These are phyloP conservation scores for Monopis laevigella DNA, from an alignment of 2,888 invertebrate genomes.

Conservation along the genomic window DNA sequence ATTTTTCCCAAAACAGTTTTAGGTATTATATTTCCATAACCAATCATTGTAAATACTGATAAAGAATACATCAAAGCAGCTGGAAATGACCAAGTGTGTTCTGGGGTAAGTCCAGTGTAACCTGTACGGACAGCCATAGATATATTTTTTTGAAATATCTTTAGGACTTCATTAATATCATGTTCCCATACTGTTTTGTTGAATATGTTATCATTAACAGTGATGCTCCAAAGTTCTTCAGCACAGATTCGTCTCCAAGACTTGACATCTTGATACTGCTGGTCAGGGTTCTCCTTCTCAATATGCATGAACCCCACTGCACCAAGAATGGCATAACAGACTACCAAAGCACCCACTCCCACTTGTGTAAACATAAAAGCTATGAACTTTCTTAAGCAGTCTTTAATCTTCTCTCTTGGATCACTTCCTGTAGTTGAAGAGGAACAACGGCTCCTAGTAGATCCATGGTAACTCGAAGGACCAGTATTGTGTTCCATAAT, in stretches of 20 bases:
- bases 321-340: constrained; percentile 87
- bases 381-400: constrained; percentile 85
- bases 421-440: constrained; percentile 74
- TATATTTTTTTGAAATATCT: constrained; percentile 74
- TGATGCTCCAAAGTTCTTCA: constrained; percentile 74
- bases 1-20: constrained; percentile 85
- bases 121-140: constrained; percentile 73
- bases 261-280: constrained; percentile 57
- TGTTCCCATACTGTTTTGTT: constrained; percentile 71
- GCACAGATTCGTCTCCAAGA: constrained; percentile 67
- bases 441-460: constrained; percentile 72
- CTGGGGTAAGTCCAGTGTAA: constrained; percentile 74
- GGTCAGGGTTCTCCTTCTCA: constrained; percentile 70
- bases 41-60: constrained; percentile 92
- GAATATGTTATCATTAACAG: constrained; percentile 73
- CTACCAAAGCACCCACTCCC: constrained; percentile 88
- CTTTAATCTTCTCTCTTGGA: constrained; percentile 80
- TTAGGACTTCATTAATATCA: constrained; percentile 70
- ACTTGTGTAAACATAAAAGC: constrained; percentile 95
- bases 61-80: constrained; percentile 89
- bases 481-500: constrained; percentile 44
- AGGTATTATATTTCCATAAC: constrained; percentile 88
- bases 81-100: constrained; percentile 86
- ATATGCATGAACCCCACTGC: constrained; percentile 84
- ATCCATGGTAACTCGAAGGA: constrained; percentile 62